Conservation (phyloP, 2,113 vertebrate species). For the Hypomesus transpacificus region DNA sequence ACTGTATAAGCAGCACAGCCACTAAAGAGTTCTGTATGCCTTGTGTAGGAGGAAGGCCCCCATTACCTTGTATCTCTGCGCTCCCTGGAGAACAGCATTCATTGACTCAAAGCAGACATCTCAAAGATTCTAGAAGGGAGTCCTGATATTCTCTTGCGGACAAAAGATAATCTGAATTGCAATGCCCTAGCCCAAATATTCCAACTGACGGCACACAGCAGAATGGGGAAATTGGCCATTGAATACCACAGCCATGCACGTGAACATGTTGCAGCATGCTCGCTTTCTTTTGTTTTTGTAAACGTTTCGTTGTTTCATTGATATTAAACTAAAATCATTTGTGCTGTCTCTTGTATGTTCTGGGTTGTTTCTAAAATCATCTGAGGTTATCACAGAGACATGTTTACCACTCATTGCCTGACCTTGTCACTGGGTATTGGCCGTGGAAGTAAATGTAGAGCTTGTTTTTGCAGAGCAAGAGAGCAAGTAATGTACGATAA, state of each 20-base stretch:
- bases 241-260: background rate
- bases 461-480: background rate
- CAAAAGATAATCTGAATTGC: background rate
- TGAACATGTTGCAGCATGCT: background rate
- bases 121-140: background rate
- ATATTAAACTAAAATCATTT: background rate
- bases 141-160: background rate
- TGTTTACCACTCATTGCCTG: background rate
- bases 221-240: background rate
- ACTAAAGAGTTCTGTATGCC: too few species aligned
- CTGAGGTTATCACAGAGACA: slow-evolving; percentile 1
- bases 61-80: background rate
- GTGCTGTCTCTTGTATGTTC: background rate
- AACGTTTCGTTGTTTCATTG: background rate
- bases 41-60: too few species aligned
- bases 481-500: background rate
- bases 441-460: background rate
- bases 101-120: background rate
- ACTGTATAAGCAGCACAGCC: too few species aligned
- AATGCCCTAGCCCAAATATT: background rate
- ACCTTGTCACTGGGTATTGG: background rate
- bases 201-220: background rate
- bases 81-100: background rate
- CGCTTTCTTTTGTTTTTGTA: background rate
- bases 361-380: background rate